Percentiles rank a stretch among this genome's conserved stretches.
phyloP scores from a whole-genome alignment of 2,888 invertebrate species.

The Ganaspis brasiliensis region DNA sequence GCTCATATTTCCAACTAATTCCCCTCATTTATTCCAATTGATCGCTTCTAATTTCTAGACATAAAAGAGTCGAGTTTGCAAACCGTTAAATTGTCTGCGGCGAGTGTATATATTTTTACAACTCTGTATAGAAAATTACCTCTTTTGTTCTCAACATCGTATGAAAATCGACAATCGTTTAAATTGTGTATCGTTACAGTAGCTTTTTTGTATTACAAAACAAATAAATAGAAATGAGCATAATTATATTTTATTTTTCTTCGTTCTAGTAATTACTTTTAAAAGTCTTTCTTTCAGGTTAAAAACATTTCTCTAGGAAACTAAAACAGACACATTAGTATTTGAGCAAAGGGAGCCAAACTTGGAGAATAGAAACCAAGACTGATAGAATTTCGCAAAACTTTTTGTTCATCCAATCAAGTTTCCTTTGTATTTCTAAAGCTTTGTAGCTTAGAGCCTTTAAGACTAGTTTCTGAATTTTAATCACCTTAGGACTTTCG shows the following conservation, averaged over 20 bases:
- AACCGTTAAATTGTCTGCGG: conserved; percentile 1
- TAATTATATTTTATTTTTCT: no score
- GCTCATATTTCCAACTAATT: conserved; percentile 44
- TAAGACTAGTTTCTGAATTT: conserved; percentile 6
- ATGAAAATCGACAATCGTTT: no score
- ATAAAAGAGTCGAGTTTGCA: neutral
- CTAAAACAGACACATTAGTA: no score
- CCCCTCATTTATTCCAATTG: conserved; percentile 54
- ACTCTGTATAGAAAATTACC: neutral
- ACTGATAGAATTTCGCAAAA: neutral
- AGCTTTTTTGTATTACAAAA: no score
- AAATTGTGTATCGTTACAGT: no score
- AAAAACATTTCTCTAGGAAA: no score
- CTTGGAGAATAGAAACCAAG: no score
- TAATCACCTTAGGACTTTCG: conserved; percentile 32
- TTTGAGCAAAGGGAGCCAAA: no score
- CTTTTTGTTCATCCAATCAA: neutral
- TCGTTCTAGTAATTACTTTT: no score
- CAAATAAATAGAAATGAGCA: no score
- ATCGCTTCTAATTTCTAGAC: neutral
- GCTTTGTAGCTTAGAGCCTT: neutral
- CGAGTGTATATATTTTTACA: neutral
- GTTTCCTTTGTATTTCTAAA: neutral
- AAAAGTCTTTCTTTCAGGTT: no score
- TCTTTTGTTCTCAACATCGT: neutral